Base-by-base conservation (phyloP, 2,888 invertebrate species). In the Charanyca ferruginea region DNA sequence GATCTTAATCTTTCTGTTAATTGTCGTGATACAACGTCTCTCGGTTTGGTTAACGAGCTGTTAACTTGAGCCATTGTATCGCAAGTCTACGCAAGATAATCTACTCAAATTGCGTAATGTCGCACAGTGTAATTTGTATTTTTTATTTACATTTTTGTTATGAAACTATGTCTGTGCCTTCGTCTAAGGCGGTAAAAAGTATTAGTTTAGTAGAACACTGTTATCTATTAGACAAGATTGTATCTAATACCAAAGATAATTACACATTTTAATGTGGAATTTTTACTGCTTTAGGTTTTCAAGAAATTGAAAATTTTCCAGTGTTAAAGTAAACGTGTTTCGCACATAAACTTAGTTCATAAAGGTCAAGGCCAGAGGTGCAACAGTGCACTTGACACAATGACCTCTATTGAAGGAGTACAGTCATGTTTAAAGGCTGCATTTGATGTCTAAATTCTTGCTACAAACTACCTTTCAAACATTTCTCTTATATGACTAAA, bases 1-100 rank as follows among this genome's bases (percentile, higher is more conserved):
- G 88, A 89, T 91, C 87, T 88, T 89, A 89, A 92, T 93, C 91
- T 89, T 80, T 78, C 80, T 84, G 86, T 87, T 92, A 92, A 94
- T 92, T 90, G 91, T 92, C 86, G 85, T 85, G 86, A 87, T 87
- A 88, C 88, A 85, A 84, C 83, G 84, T 83, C 84, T 82, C 85
- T 70, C 81, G 83, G 85, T 87, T 85, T 85, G 87, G 83, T 89
- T 90, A 92, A 93, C 91, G 92, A 92, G 87, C 91, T 90, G 91
- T 90, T 91, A 90, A 91, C 85, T 91, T 88, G 85, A 87, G 85
- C 87, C 85, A 90, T 91, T 91, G 89, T 90, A 80, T 80, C 83
- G 80, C 71, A 73, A 49, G 77, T 68, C 53, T 71, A 61, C 71
- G 62, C 68, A 61, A 74, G 76, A 82, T 79, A 75, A 80, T 80